A percentile compares a stretch with the other conserved stretches of the same genome.
Conservation (phyloP, 2,113 vertebrate species). For the Centrocercus urophasianus region DNA sequence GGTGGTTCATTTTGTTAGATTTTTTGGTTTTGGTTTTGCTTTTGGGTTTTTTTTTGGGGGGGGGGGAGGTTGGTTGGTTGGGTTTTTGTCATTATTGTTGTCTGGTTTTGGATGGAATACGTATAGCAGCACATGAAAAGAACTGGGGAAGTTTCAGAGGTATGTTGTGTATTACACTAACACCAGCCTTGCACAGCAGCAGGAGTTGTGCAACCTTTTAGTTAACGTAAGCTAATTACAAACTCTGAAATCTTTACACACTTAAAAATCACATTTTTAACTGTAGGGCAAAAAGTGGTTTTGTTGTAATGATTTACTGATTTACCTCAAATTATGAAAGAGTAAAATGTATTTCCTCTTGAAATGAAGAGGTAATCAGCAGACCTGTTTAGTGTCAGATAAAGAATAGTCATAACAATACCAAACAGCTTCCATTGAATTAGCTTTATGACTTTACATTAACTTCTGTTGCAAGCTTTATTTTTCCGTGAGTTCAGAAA, state of each 20-base stretch:
- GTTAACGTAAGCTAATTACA: background rate
- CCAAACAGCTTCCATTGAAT: background rate
- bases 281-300: slow-evolving; percentile 32
- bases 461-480: background rate
- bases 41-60: background rate
- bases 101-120: background rate
- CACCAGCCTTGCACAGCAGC: background rate
- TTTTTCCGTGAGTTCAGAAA: background rate
- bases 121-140: slow-evolving; percentile 10
- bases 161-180: background rate
- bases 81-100: background rate
- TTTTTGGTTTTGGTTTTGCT: too few species aligned
- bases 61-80: background rate
- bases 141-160: background rate
- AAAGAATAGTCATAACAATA: background rate
- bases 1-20: background rate
- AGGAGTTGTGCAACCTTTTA: background rate
- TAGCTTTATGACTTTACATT: background rate
- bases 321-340: slow-evolving; percentile 46
- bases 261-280: slow-evolving; percentile 25
- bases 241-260: slow-evolving; percentile 11
- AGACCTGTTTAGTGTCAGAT: background rate
- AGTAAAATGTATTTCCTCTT: slow-evolving; percentile 34
- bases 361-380: slow-evolving; percentile 12
- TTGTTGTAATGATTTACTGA: slow-evolving; percentile 55